These are phyloP conservation scores for Zeuzera pyrina DNA, from an alignment of 2,888 invertebrate species.

Conservation along the genomic window DNA sequence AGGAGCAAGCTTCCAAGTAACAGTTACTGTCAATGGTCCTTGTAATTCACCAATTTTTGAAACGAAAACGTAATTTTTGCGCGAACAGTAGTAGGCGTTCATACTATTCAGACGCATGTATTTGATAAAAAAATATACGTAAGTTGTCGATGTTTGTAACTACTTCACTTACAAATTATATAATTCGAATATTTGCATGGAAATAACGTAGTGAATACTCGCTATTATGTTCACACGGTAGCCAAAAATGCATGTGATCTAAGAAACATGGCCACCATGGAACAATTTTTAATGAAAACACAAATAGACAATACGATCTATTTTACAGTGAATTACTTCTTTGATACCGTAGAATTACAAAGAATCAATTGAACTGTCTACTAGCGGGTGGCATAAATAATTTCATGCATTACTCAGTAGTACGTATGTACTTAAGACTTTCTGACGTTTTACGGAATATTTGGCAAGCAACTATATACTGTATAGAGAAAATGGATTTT, in stretches of 20 bases:
- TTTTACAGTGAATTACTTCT: conserved; percentile 39
- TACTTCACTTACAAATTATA: conserved; percentile 48
- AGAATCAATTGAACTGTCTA: conserved; percentile 56
- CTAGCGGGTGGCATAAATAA: conserved; percentile 60
- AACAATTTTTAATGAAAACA: conserved; percentile 55
- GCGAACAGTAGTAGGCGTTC: conserved; percentile 55
- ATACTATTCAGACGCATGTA: conserved; percentile 30
- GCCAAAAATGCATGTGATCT: conserved; percentile 63
- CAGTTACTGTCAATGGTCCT: conserved; percentile 63
- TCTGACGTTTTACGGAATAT: conserved; percentile 73
- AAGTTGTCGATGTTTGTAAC: conserved; percentile 31
- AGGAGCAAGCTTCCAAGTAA: conserved; percentile 51
- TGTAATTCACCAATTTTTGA: conserved; percentile 67
- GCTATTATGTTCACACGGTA: conserved; percentile 44
- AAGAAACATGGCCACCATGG: conserved; percentile 68
- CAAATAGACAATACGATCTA: conserved; percentile 57
- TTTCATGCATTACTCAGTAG: conserved; percentile 68
- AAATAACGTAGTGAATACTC: conserved; percentile 47
- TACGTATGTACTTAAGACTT: conserved; percentile 70
- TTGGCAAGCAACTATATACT: conserved; percentile 70
- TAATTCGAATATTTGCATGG: conserved; percentile 47
- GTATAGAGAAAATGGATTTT: conserved; percentile 50
- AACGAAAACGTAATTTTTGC: conserved; percentile 63
- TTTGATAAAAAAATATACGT: conserved; percentile 41
- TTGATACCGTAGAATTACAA: conserved; percentile 41